Base-by-base conservation (phyloP, 2,797 vertebrate genomes). In the Falco naumanni region DNA sequence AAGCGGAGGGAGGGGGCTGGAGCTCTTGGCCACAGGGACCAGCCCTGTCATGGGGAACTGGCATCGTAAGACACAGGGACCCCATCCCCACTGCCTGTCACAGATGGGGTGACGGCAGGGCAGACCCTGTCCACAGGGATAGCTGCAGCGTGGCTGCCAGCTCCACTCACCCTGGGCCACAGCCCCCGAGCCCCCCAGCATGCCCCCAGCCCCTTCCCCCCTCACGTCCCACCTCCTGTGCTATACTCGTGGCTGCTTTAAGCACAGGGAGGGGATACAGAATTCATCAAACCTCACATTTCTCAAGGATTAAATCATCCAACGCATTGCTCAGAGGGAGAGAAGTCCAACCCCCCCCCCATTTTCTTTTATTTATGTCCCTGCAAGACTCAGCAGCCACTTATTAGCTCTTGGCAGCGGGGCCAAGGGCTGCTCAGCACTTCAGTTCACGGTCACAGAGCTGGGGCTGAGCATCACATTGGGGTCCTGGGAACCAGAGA, bases 231-330 rank as follows among this genome's bases (percentile, higher is more conserved):
- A 33, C 48, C 48, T 31, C 25, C 29, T n/a, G 51, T 2, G 21
- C 77, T 45, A 6, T 41, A 92, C 89, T 66, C 4, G 54, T 63
- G 87, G 88, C 84, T 50, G 68, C 81, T 74, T 80, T 70, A 72
- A 95, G 92, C 5, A 6, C 72, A 94, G 96, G 89, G 93, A 93
- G 82, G 87, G 74, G 95, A 87, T 48, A 74, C 34, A 65, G 81
- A 72, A 65, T 51, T 68, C 89, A 79, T 79, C 86, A 95, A 84
- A 39, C 5, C 85, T 96, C 87, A 54, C 95, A 95, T 97, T 95
- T 83, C 93, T 85, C 4, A 0, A 2, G 33, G 81, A 94, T 92
- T 48, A 95, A 96, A 83, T 96, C 96, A 97, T 86, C 65, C 70
- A 0, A 19, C 75, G 83, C 59, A 25, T 79, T 79, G 34, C 94